Evolutionary conservation across 1,140 invertebrate species (phyloP), one percentile per base, ranked within the genome.

Genomic region (Rhagoletis zephyria): DNA sequence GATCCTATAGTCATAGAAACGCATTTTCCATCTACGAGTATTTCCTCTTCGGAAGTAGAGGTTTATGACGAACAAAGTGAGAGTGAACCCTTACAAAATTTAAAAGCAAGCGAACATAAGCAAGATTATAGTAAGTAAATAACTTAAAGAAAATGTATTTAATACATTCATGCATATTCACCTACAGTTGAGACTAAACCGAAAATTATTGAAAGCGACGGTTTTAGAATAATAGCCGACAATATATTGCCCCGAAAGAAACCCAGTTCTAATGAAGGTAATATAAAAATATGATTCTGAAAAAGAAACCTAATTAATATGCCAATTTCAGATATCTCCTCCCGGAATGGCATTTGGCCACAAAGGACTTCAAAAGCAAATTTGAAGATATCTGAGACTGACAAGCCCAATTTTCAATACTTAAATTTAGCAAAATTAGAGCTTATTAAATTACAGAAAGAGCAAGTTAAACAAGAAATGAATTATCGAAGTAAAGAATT

Each of bases 221-320:
- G 3, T 19, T 67, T 67, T 67, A 19, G 64, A 67, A 67, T 67
- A 67, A 67, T 67, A 30, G 64, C n/a, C 5, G 64, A 67, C 30
- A 2, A 19, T 30, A 30, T 5, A 5, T 7, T 9, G 30, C n/a
- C n/a, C 9, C 9, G 4, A n/a, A 64, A 64, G 4, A 64, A 16
- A 14, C 4, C 16, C 16, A n/a, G 16, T 67, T 40, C 64, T 14
- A 4, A 67, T 40, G 40, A 40, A 67, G 30, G 64, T 67, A 63
- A n/a, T 63, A 63, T 60, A 7, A 7, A 63, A 63, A 63, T n/a
- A 14, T 4, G 16, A 14, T 4, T 63, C 12, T 63, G 1, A 63
- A 4, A 16, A 4, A 63, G 1, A 63, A 7, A 63, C 12, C 9
- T 56, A 56, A 7, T 7, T 63, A n/a, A 4, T 14, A 14, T 63